Percentiles rank a stretch among this genome's conserved stretches.
phyloP scores from a whole-genome alignment of 2,113 vertebrate species.

The Mus spicilegus region DNA sequence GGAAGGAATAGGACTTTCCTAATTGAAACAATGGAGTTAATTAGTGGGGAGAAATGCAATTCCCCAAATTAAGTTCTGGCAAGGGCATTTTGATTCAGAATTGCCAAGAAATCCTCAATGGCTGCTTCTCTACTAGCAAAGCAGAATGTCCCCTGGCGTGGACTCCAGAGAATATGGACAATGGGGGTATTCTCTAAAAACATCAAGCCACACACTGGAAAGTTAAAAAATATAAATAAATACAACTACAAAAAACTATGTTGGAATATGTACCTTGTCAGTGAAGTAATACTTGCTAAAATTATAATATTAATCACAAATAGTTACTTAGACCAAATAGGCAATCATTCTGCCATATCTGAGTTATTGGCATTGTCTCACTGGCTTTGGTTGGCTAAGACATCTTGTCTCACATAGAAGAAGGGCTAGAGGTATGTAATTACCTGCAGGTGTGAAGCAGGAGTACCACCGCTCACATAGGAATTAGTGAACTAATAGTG shows the following conservation, averaged over 20 bases:
- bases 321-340: background rate
- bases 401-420: background rate
- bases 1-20: slow-evolving; percentile 76
- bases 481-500: background rate
- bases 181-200: slow-evolving; percentile 67
- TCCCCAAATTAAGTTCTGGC: slow-evolving; percentile 78
- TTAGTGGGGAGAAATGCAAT: slow-evolving; percentile 78
- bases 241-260: slow-evolving; percentile 13
- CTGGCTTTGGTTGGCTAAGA: slow-evolving; percentile 16
- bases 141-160: slow-evolving; percentile 77
- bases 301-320: slow-evolving; percentile 50
- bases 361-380: background rate
- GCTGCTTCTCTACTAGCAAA: slow-evolving; percentile 67
- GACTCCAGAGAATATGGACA: slow-evolving; percentile 54
- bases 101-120: slow-evolving; percentile 78
- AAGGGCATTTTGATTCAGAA: slow-evolving; percentile 73
- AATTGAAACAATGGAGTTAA: slow-evolving; percentile 82
- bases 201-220: slow-evolving; percentile 37
- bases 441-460: background rate
- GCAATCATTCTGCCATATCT: background rate
- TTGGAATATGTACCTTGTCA: slow-evolving; percentile 13
- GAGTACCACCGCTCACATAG: background rate
- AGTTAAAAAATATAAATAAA: slow-evolving; percentile 44
- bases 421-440: background rate
- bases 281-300: slow-evolving; percentile 32